Evolutionary conservation across 2,888 invertebrate species (phyloP).

Genomic region (Plagodis pulveraria): DNA sequence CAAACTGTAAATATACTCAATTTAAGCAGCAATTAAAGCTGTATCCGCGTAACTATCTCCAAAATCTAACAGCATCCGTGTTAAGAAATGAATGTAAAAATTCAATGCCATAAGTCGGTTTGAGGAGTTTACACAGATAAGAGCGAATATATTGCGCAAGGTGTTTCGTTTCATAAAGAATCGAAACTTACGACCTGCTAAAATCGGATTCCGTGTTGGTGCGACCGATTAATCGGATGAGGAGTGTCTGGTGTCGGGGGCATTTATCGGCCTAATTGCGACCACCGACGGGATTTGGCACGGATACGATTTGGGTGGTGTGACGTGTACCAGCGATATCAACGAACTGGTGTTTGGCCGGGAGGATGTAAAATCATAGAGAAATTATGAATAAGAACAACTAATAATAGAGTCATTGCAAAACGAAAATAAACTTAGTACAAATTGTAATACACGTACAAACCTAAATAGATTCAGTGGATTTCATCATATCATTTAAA

Average conservation of each 20-base stretch:
- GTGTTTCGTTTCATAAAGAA: slow-evolving; percentile 73
- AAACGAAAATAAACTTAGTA: no score
- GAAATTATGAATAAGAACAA: no score
- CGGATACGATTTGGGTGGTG: slow-evolving; percentile 71
- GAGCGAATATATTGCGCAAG: slow-evolving; percentile 60
- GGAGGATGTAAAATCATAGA: no score
- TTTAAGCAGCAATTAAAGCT: no score
- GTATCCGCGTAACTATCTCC: no score
- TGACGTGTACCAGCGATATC: slow-evolving; percentile 59
- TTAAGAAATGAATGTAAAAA: slow-evolving; percentile 18
- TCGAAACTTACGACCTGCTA: slow-evolving; percentile 68
- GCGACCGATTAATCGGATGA: slow-evolving; percentile 76
- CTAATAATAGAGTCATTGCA: no score
- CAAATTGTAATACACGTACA: neutral
- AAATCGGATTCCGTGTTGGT: slow-evolving; percentile 61
- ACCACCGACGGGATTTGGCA: slow-evolving; percentile 67
- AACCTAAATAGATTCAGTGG: no score
- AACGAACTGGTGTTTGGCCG: no score
- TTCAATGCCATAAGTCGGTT: slow-evolving; percentile 38
- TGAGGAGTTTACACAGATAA: slow-evolving; percentile 41
- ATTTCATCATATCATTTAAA: no score
- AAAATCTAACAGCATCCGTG: neutral
- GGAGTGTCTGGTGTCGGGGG: slow-evolving; percentile 71
- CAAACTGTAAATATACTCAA: no score
- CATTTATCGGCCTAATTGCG: slow-evolving; percentile 82